Evolutionary conservation across 2,113 vertebrate species (phyloP).

Genomic region (Cynoglossus semilaevis): DNA sequence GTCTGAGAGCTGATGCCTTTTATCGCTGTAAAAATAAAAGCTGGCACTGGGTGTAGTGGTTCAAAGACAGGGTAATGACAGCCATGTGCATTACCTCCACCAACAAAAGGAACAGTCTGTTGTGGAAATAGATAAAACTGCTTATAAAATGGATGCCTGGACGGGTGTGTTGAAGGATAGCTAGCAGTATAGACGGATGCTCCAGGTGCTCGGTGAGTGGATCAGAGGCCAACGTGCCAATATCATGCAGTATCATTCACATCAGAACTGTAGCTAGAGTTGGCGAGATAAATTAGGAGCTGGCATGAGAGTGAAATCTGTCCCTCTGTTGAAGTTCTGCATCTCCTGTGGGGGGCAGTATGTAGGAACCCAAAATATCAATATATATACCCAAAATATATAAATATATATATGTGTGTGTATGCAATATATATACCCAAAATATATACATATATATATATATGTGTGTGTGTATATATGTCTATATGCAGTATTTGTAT

Average conservation of each 20-base stretch:
- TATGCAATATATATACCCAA: no score
- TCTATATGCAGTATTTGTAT: no score
- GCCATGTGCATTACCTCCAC: constrained; percentile 34
- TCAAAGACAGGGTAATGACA: constrained; percentile 43
- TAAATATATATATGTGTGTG: no score
- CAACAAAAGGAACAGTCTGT: constrained; percentile 28
- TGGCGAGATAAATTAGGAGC: constrained; percentile 12
- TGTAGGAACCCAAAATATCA: constrained; percentile 2
- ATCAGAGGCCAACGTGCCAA: constrained; percentile 21
- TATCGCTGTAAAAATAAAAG: constrained; percentile 34
- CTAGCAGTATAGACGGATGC: constrained; percentile 22
- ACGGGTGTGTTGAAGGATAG: constrained; percentile 15
- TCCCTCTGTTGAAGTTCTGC: constrained; percentile 18
- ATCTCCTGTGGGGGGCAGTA: not conserved
- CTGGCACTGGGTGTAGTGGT: constrained; percentile 37
- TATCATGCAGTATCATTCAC: constrained; percentile 35
- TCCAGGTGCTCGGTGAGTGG: constrained; percentile 16
- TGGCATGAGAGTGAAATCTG: not conserved
- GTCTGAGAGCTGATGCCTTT: constrained; percentile 55
- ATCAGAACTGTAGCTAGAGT: constrained; percentile 33
- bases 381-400: not conserved
- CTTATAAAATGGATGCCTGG: constrained; percentile 21
- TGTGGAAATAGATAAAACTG: constrained; percentile 41
- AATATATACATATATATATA: no score
- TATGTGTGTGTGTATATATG: no score